Percentiles rank a stretch among this genome's conserved stretches.
phyloP scores from a whole-genome alignment of 2,113 vertebrate species.

The Corythornis vintsioides region DNA sequence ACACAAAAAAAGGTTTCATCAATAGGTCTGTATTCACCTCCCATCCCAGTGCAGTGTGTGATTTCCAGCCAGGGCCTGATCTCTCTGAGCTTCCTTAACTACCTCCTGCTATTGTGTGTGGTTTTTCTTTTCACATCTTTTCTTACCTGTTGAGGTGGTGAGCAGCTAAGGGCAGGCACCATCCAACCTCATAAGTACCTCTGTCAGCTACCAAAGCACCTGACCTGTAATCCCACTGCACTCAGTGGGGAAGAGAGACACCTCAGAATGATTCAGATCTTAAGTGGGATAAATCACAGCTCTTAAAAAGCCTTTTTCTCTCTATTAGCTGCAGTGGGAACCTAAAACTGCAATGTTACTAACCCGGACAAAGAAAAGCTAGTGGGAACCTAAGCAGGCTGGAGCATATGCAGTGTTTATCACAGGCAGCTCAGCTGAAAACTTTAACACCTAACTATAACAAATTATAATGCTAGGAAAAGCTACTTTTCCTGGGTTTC shows the following conservation, averaged over 20 bases:
- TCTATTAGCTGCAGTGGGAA: not conserved
- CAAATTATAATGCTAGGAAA: slow-evolving; percentile 40
- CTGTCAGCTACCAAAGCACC: not conserved
- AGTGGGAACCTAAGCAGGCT: not conserved
- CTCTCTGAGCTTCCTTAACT: not conserved
- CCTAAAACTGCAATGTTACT: not conserved
- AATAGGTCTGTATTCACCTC: not conserved
- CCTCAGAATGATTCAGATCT: not conserved
- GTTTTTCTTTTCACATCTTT: not conserved
- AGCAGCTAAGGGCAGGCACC: not conserved
- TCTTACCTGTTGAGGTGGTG: not conserved
- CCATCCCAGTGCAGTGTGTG: not conserved
- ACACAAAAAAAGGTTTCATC: not conserved
- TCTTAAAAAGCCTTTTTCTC: not conserved
- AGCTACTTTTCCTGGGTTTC: slow-evolving; percentile 41
- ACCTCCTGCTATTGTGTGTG: not conserved
- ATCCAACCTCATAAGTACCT: not conserved
- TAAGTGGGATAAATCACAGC: slow-evolving; percentile 16
- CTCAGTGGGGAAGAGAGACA: not conserved
- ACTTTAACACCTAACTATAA: slow-evolving; percentile 28
- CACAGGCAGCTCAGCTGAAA: slow-evolving; percentile 41
- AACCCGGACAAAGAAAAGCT: slow-evolving; percentile 33
- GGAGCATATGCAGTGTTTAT: slow-evolving; percentile 40
- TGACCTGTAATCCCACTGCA: not conserved
- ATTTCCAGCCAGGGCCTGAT: not conserved